Percentiles rank a stretch among this genome's conserved stretches.
phyloP scores from a whole-genome alignment of 2,113 vertebrate genomes.

The Mirza zaza region DNA sequence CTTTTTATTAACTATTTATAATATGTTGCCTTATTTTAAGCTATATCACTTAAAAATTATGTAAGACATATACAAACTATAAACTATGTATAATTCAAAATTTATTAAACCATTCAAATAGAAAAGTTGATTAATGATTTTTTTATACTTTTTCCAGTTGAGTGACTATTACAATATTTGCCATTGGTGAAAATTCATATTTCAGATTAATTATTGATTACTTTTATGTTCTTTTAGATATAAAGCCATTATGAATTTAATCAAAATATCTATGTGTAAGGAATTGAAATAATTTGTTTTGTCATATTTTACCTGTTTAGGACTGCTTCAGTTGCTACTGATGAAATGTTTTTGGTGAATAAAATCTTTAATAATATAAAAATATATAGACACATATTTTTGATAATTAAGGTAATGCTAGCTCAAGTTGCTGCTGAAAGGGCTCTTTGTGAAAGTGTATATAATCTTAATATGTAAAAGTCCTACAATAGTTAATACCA shows the following conservation, averaged over 20 bases:
- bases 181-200: constrained; percentile 32
- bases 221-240: constrained; percentile 28
- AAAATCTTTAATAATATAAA: constrained; percentile 48
- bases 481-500: not conserved
- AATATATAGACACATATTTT: constrained; percentile 8
- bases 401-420: constrained; percentile 18
- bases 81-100: constrained; percentile 43
- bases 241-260: constrained; percentile 62
- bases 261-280: constrained; percentile 50
- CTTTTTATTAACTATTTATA: constrained; percentile 67
- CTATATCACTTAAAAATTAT: constrained; percentile 35
- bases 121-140: constrained; percentile 44
- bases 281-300: constrained; percentile 72
- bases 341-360: constrained; percentile 51
- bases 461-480: not conserved
- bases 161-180: constrained; percentile 6
- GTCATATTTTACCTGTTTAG: constrained; percentile 60
- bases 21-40: constrained; percentile 63
- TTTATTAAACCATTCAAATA: constrained; percentile 48
- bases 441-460: not conserved
- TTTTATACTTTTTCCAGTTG: constrained; percentile 52
- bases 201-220: constrained; percentile 61
- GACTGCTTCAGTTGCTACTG: constrained; percentile 43
- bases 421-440: not conserved
- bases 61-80: constrained; percentile 19